Base-by-base conservation (phyloP, 2,888 invertebrate species). In the Incurvaria masculella region DNA sequence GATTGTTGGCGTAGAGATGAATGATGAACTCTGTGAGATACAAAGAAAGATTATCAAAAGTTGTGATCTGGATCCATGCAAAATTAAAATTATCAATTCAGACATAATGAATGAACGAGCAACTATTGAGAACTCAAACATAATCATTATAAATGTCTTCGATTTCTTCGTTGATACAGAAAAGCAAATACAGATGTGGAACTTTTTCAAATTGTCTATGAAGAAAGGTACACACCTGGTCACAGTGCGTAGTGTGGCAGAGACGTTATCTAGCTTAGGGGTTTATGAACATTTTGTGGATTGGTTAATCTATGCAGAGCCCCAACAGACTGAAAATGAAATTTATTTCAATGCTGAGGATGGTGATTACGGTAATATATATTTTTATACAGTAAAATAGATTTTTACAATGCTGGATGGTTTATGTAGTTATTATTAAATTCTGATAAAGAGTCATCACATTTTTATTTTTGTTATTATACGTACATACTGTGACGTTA, bases 1-100 rank as follows among this genome's bases (percentile, higher is more conserved):
- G 54, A 84, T 87, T 44, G 65, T 85, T 52, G 88, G 89, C 8
- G 78, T 89, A 33, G 89, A 89, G 73, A 82, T 88, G 63, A 87
- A 87, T 59, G 67, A 78, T 53, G 84, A 86, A 47, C 81, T 82
- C 49, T 86, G 84, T 67, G 68, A 80, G 42, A 60, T 89, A 6
- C 86, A 88, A 64, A 68, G 78, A 44, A 72, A 72, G 42, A 79
- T 85, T 4, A 65, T 86, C 26, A 60, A 68, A 1, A 79, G 84
- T 58, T 82, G 79, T 57, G 62, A 68, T 39, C 66, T 82, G 70
- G 68, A 74, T 21, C 69, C 50, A 3, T 63, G 80, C 49, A 73
- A 81, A 53, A 66, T 84, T 33, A 72, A 75, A 65, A 65, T 86
- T 23, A 57, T 85, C 3, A 72, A 83, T 59, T 80, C 81, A 20